Percentiles rank a stretch among this genome's conserved stretches.
These are phyloP conservation scores for Neelides folsomi DNA, from an alignment of 2,888 invertebrate species.

Conservation along the genomic window DNA sequence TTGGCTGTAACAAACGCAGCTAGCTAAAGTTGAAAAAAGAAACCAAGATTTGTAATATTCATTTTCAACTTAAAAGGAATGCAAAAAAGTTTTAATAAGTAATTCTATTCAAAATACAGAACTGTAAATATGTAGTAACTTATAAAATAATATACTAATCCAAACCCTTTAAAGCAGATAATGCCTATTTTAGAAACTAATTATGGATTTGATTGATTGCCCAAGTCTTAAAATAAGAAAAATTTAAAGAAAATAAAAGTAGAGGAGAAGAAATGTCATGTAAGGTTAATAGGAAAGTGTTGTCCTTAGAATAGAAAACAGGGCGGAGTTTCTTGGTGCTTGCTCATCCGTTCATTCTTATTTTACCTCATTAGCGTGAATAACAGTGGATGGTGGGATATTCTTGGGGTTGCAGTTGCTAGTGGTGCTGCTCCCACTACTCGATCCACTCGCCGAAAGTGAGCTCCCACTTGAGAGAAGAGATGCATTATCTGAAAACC, in stretches of 20 bases:
- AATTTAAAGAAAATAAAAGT: neutral
- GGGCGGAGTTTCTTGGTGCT: too few species aligned
- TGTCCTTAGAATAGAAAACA: too few species aligned
- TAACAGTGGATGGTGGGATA: constrained; percentile 19
- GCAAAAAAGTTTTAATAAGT: constrained; percentile 2
- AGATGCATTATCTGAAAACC: constrained; percentile 93
- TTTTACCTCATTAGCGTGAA: constrained; percentile 25
- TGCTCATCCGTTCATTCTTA: neutral
- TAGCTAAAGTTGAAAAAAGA: constrained; percentile 10
- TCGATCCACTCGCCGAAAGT: constrained; percentile 71
- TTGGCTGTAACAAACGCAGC: constrained; percentile 17
- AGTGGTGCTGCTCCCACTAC: constrained; percentile 38
- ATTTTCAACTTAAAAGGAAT: constrained; percentile 1
- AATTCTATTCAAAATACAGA: too few species aligned
- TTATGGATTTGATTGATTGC: too few species aligned
- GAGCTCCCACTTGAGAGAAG: constrained; percentile 86
- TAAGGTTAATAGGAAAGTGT: too few species aligned
- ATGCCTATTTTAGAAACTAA: too few species aligned
- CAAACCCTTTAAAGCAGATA: too few species aligned
- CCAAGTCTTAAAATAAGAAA: neutral
- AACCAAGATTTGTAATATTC: constrained; percentile 7
- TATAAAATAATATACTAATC: too few species aligned
- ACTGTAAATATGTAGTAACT: too few species aligned
- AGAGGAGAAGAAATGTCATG: neutral
- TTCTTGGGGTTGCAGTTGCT: constrained; percentile 25